Conservation (phyloP, 2,113 vertebrate species). For the Monopterus albus region DNA sequence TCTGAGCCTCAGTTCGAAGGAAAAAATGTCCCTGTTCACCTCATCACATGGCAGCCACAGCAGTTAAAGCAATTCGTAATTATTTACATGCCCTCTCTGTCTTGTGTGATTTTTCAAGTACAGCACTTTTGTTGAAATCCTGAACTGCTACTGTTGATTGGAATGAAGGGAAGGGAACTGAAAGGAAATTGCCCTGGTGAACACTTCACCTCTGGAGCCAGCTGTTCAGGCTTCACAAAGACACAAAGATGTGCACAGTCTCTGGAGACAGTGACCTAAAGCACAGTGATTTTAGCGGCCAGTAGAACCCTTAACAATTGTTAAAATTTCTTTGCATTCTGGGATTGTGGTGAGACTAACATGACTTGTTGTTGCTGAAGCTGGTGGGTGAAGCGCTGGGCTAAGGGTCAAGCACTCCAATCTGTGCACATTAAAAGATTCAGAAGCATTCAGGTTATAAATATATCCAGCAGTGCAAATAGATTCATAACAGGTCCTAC, state of each 20-base stretch:
- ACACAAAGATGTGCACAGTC: conserved; percentile 5
- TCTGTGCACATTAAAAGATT: conserved; percentile 19
- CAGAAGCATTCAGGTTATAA: conserved; percentile 19
- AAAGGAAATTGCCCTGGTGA: conserved; percentile 4
- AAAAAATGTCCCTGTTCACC: not conserved
- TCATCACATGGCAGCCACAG: not conserved
- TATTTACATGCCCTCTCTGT: not conserved
- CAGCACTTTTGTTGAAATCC: conserved; percentile 25
- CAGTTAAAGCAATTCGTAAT: conserved; percentile 6
- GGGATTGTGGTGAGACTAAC: not conserved
- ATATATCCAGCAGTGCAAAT: conserved; percentile 16
- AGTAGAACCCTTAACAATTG: conserved; percentile 8
- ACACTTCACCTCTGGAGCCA: conserved; percentile 2
- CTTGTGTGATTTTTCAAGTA: not conserved
- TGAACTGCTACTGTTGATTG: not conserved
- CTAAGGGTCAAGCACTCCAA: conserved; percentile 18
- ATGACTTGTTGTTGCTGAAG: conserved; percentile 9
- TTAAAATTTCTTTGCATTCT: not conserved
- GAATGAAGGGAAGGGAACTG: not conserved
- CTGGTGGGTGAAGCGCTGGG: not conserved
- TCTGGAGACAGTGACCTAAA: conserved; percentile 16
- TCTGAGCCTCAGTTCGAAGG: conserved; percentile 9
- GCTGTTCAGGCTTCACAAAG: not conserved
- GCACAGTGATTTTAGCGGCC: conserved; percentile 42
- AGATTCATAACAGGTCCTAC: conserved; percentile 11